Evolutionary conservation across 2,797 vertebrate species (phyloP).

Genomic region (Hirundo rustica): DNA sequence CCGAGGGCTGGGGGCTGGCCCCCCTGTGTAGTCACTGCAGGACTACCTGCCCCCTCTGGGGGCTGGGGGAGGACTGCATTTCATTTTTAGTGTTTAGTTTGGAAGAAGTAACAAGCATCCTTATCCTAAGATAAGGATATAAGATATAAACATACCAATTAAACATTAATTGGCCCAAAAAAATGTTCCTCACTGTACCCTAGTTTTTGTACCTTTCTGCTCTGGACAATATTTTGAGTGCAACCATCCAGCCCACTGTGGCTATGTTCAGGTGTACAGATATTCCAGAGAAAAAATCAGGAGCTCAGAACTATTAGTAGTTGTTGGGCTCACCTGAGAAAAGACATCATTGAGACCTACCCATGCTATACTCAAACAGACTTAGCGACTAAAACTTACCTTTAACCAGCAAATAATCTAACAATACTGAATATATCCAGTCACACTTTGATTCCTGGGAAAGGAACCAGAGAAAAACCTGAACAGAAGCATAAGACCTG

Average conservation of each 20-base stretch:
- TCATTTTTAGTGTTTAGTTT: background rate
- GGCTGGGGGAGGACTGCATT: background rate
- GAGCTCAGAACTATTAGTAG: background rate
- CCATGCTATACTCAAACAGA: background rate
- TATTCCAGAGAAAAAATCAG: background rate
- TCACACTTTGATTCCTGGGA: background rate
- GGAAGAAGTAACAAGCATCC: background rate
- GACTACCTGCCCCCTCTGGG: background rate
- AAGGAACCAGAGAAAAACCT: background rate
- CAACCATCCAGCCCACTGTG: background rate
- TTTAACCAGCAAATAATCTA: background rate
- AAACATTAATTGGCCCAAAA: background rate
- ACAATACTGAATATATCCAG: background rate
- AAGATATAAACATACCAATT: background rate
- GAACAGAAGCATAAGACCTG: background rate
- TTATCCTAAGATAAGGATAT: fast-evolving
- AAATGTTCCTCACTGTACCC: background rate
- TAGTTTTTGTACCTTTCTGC: background rate
- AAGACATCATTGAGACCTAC: background rate
- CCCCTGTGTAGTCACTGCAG: fast-evolving
- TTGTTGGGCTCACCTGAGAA: background rate
- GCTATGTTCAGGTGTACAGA: background rate
- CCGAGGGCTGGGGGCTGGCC: fast-evolving
- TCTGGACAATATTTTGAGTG: background rate
- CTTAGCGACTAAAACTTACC: background rate